phyloP scores from a whole-genome alignment of 92 coral and sea anemone genomes.

The Siderastrea siderea region DNA sequence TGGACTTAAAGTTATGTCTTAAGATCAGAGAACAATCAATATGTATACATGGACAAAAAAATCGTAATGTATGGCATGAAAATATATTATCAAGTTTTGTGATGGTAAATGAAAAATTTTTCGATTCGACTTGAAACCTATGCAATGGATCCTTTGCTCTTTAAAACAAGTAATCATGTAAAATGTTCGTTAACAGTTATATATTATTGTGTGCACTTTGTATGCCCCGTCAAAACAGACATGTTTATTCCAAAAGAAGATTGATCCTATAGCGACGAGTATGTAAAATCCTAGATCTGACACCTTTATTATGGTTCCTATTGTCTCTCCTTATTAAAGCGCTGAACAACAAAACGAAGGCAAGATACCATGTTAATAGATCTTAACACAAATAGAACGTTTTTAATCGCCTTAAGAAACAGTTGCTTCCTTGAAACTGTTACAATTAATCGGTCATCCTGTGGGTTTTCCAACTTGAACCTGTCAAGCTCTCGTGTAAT shows the following conservation, averaged over 20 bases:
- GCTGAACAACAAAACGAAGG: neutral
- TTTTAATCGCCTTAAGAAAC: conserved; percentile 1
- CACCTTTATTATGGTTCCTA: neutral
- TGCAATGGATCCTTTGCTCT: no score
- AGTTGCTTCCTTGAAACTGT: conserved; percentile 9
- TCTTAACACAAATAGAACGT: neutral
- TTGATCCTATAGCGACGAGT: neutral
- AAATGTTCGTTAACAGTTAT: no score
- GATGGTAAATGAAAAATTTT: no score
- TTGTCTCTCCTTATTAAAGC: neutral
- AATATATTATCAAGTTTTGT: no score
- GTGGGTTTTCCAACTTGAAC: conserved; percentile 3
- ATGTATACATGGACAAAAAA: no score
- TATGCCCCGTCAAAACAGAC: neutral
- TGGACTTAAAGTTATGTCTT: no score
- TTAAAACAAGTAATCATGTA: no score
- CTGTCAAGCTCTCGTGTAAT: neutral
- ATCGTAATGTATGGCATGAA: no score
- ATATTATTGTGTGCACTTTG: no score
- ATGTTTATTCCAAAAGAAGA: neutral
- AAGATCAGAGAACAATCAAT: no score
- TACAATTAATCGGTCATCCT: conserved; percentile 26
- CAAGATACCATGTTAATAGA: neutral
- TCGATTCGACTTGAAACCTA: no score
- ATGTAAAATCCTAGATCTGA: neutral